These are phyloP conservation scores for Rhynchomys soricoides DNA, from an alignment of 2,113 vertebrate species.

Conservation along the genomic window DNA sequence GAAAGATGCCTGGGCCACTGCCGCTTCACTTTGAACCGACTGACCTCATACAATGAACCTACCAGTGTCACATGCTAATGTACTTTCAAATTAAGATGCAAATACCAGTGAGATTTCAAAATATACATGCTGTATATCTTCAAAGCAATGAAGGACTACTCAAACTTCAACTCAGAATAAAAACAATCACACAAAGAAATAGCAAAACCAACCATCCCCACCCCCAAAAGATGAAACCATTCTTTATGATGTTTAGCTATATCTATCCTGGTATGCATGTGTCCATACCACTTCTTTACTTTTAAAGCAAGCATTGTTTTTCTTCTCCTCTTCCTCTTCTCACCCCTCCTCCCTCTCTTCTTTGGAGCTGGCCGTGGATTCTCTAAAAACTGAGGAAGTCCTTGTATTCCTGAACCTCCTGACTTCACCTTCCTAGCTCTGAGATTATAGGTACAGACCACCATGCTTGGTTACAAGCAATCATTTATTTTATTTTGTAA, in stretches of 20 bases:
- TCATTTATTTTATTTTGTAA: constrained; percentile 39
- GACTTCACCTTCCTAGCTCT: neutral
- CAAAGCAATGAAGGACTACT: neutral
- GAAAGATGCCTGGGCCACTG: neutral
- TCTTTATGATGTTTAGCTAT: neutral
- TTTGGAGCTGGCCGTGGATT: neutral
- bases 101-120: neutral
- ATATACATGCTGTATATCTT: neutral
- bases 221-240: neutral
- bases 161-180: neutral
- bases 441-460: neutral
- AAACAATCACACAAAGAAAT: neutral
- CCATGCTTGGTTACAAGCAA: neutral
- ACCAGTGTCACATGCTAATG: neutral
- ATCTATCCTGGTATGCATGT: neutral
- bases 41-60: neutral
- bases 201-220: neutral
- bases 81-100: neutral
- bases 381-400: neutral
- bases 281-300: neutral
- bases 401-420: neutral
- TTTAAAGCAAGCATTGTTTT: constrained; percentile 29
- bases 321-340: neutral
- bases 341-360: neutral
- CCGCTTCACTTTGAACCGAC: neutral